Evolutionary conservation across 1,140 invertebrate genomes (phyloP), one percentile per base, ranked within the genome.

Genomic region (Ectropis grisescens): DNA sequence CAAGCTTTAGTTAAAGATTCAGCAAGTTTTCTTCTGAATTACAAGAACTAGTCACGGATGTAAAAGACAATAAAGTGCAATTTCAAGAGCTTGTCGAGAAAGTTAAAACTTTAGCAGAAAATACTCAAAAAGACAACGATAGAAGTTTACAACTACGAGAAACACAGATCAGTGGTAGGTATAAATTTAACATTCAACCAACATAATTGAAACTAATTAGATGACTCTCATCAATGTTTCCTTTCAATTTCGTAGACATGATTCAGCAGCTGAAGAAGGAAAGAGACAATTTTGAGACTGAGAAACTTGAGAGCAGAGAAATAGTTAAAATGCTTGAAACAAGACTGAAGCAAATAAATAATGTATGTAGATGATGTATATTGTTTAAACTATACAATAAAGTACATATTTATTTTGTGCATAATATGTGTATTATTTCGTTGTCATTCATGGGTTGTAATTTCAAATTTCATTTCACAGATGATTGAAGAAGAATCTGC

Each of bases 291-390:
- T 74, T 80, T 28, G 75, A 75, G 44, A 57, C 37, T 12, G 75
- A 80, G 31, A 80, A 78, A 43, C 27, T 33, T 3, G 75, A 74
- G 27, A 71, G 52, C 16, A 66, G 66, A 36, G 59, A 78, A 16
- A 46, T 61, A 11, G 57, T 75, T 1, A 67, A 66, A 31, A 58
- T 67, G 57, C 39, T 81, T 2, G 75, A 81, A 45, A 33, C 51
- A 2, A 67, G 79, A 26, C 37, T 82, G 6, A 78, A 70, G 30
- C 76, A 81, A 51, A 78, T 80, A 70, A 80, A n/a, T n/a, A n/a
- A n/a, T n/a, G n/a, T n/a, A n/a, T n/a, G n/a, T n/a, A n/a, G n/a
- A n/a, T n/a, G n/a, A n/a, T n/a, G n/a, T n/a, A n/a, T n/a, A n/a
- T n/a, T n/a, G n/a, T n/a, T n/a, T n/a, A n/a, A n/a, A n/a, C n/a